Base-by-base conservation (phyloP, 2,888 invertebrate species). In the Dasysyrphus albostriatus region DNA sequence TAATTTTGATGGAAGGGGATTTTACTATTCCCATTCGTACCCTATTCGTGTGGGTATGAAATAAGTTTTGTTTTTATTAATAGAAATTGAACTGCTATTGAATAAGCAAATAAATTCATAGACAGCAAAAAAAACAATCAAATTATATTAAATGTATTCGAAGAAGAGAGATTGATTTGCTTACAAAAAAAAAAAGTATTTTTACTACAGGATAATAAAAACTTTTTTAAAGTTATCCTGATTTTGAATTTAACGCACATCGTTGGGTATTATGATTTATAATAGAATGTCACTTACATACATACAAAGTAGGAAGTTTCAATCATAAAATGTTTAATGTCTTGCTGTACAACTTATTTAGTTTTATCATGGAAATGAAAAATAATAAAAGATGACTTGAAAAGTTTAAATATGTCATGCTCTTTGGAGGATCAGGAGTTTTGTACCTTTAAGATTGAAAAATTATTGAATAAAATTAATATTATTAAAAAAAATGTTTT, bases 231-330 rank as follows among this genome's bases (percentile, higher is more conserved):
- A 14, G n/a, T 32, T 29, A 32, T 44, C 29, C 44, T 24, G 61
- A 32, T 32, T 32, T 29, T 9, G 61, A 0, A 8, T 42, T 14
- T 44, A 63, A 32, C 6, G 10, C 63, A 9, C 42, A 32, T 44
- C n/a, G 63, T 63, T 44, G 32, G 29, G 44, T 32, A 12, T 63
- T 63, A 29, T 63, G 42, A 44, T 44, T 63, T 58, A 44, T 63
- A 61, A 63, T 63, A 44, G 10, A 16, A 63, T 44, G 44, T 44
- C 63, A 63, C 44, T 32, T 29, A 44, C 44, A 63, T 29, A 44
- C 44, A 63, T 44, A n/a, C 42, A 44, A 9, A 24, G 16, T 10
- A 16, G 29, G 44, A 63, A 63, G 44, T 63, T 63, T 32, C 5
- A 44, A 24, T 44, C 16, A 44, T 32, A 16, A 58, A 63, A 63